Evolutionary conservation across 2,113 vertebrate genomes (phyloP), one percentile per base, ranked within the genome.

Genomic region (Uropsilus gracilis): DNA sequence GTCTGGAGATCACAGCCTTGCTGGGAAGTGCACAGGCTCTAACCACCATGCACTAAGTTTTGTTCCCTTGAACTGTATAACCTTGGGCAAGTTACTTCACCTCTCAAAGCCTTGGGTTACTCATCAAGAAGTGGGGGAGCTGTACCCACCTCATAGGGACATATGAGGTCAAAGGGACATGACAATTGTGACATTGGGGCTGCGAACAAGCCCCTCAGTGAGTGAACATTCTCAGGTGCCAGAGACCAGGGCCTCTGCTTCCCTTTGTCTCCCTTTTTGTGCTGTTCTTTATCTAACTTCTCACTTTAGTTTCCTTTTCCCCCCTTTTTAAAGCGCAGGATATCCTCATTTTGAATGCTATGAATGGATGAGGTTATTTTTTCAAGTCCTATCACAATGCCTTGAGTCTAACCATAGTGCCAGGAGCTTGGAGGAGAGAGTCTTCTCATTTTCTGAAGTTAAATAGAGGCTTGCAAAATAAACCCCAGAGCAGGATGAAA

Each of bases 91-190:
- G 46, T 89, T 80, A 88, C 34, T 64, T 73, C 48, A 87, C 32
- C 24, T 82, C 22, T 55, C 46, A 44, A 84, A 96, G 46, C 9
- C 94, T 89, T 32, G 0, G 57, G 30, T 39, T 94, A 82, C 61
- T 92, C 68, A n/a, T 63, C 26, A 26, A 22, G 68, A 55, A 73
- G 37, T 55, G 53, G 13, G 90, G 84, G 37, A 57, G 24, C 64
- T 89, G 77, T 44, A 89, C 37, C 76, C 26, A 63, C 48, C 59
- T 78, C n/a, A 17, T 26, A 84, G 53, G 73, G 50, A 94, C 84
- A 82, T 30, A 48, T 30, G 94, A 90, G 91, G 95, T 93, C 89
- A 95, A 37, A 57, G 24, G 22, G 34, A 90, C 59, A 48, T 68
- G 83, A 66, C 26, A 10, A 46, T 4, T 63, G 72, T 71, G 63